A percentile compares a stretch with the other conserved stretches of the same genome.
Conservation (phyloP, 2,888 invertebrate species). For the Polymixis lichenea region DNA sequence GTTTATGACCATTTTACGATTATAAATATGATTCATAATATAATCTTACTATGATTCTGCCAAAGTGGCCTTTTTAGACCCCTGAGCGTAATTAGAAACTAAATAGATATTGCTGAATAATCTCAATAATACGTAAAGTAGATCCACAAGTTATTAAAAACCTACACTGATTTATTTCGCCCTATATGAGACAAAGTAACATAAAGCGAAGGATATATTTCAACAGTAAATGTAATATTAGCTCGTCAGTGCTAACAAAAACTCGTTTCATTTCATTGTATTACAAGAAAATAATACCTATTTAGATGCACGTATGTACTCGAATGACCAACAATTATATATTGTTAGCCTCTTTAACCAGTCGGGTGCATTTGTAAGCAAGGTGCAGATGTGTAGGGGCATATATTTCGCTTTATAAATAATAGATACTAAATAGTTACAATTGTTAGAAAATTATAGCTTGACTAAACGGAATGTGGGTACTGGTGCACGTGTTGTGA, state of each 20-base stretch:
- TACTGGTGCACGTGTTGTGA: slow-evolving; percentile 20
- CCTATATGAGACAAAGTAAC: too few relatives aligned
- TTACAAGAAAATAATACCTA: slow-evolving; percentile 37
- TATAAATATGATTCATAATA: too few relatives aligned
- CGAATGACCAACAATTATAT: slow-evolving; percentile 41
- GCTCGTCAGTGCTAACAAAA: neutral
- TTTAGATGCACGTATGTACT: slow-evolving; percentile 29
- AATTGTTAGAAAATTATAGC: slow-evolving; percentile 52
- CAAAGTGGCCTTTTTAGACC: too few relatives aligned
- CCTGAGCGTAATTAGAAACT: neutral
- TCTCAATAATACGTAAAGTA: neutral
- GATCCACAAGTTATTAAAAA: neutral
- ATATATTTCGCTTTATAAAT: slow-evolving; percentile 49
- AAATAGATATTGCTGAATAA: too few relatives aligned
- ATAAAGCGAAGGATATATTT: neutral
- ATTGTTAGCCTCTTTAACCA: slow-evolving; percentile 46
- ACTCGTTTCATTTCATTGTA: slow-evolving; percentile 37
- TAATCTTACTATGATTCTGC: too few relatives aligned
- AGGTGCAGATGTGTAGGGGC: slow-evolving; percentile 34
- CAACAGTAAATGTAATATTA: slow-evolving; percentile 1
- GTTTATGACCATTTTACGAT: too few relatives aligned
- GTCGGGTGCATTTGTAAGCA: slow-evolving; percentile 43
- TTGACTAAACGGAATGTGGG: slow-evolving; percentile 39
- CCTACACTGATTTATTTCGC: neutral
- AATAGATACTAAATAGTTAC: slow-evolving; percentile 41